Conservation (phyloP, 2,888 invertebrate genomes). For the Boloria euphrosyne region DNA sequence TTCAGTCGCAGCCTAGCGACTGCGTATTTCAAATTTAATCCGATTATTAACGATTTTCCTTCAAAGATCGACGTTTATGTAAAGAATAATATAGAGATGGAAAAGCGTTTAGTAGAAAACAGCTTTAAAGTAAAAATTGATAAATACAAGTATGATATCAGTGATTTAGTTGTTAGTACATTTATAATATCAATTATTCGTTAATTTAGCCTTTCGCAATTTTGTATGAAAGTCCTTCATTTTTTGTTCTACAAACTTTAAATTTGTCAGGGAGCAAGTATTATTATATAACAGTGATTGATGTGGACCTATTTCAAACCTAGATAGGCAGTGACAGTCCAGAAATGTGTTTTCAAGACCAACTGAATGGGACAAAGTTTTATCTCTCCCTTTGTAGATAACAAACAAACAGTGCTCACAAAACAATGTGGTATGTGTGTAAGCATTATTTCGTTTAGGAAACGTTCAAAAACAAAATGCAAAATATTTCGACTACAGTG, state of each 20-base stretch:
- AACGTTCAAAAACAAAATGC: background rate
- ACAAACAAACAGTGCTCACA: constrained; percentile 24
- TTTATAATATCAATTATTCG: too few species aligned
- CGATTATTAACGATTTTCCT: constrained; percentile 8
- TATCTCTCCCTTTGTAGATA: constrained; percentile 35
- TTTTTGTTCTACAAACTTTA: too few species aligned
- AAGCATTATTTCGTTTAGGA: constrained; percentile 4
- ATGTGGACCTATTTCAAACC: constrained; percentile 19
- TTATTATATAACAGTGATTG: constrained; percentile 14
- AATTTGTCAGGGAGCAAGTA: too few species aligned
- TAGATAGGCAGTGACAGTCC: constrained; percentile 20
- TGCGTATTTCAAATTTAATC: constrained; percentile 18
- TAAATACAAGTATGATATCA: background rate
- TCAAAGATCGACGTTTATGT: constrained; percentile 13
- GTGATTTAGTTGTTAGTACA: constrained; percentile 1
- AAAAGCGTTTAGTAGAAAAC: background rate
- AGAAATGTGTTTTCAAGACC: constrained; percentile 31
- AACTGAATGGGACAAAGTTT: constrained; percentile 26
- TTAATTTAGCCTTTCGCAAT: too few species aligned
- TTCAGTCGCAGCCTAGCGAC: constrained; percentile 12
- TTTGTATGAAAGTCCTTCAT: too few species aligned
- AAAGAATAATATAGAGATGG: constrained; percentile 2
- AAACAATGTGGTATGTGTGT: constrained; percentile 8
- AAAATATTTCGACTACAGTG: background rate
- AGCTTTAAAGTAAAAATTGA: background rate